Evolutionary conservation across 2,113 vertebrate genomes (phyloP).

Genomic region (Elanus axillaris): DNA sequence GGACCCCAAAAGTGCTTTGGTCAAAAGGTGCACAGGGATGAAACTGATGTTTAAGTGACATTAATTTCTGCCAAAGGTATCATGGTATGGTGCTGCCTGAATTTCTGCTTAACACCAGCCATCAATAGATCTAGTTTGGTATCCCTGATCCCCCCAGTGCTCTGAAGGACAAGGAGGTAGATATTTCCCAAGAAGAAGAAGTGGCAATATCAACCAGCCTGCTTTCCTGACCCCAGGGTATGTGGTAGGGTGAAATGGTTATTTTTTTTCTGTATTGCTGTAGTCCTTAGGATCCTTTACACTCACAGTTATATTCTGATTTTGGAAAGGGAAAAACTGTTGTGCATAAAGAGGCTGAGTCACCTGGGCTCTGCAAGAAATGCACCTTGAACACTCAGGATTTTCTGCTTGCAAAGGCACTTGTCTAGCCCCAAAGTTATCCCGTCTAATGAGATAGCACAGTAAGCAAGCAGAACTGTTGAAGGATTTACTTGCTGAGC

Average conservation of each 20-base stretch:
- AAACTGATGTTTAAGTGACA: background rate
- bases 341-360: background rate
- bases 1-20: background rate
- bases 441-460: background rate
- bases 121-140: background rate
- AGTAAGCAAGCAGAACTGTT: conserved; percentile 6
- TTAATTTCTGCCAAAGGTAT: background rate
- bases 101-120: background rate
- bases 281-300: background rate
- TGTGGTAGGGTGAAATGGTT: background rate
- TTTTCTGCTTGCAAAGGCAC: background rate
- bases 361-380: background rate
- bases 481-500: conserved; percentile 27
- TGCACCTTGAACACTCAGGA: background rate
- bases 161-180: background rate
- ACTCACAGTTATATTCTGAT: background rate
- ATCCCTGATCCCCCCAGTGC: background rate
- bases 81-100: background rate
- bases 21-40: background rate
- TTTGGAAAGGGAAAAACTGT: background rate
- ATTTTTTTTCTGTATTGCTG: background rate
- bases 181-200: background rate
- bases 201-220: background rate
- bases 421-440: background rate
- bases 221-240: background rate